phyloP scores from a whole-genome alignment of 2,888 invertebrate genomes.

The Epinotia demarniana region DNA sequence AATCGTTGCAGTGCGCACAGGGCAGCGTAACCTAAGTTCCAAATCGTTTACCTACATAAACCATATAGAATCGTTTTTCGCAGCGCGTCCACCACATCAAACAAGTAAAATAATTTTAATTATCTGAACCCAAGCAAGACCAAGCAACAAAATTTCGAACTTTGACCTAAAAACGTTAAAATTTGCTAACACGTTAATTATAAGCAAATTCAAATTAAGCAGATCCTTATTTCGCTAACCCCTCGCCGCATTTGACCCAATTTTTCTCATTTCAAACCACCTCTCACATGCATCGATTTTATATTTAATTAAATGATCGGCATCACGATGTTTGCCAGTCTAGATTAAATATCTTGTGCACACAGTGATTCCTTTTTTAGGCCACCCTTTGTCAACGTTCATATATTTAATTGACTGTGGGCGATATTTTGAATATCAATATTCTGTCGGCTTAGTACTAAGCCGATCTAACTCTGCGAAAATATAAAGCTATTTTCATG shows the following conservation, averaged over 20 bases:
- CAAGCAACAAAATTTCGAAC: neutral
- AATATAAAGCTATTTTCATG: neutral
- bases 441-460: neutral
- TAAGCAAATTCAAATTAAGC: slow-evolving; percentile 29
- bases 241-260: slow-evolving; percentile 26
- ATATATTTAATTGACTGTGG: neutral
- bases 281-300: slow-evolving; percentile 36
- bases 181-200: slow-evolving; percentile 20
- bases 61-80: too few species aligned
- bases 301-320: slow-evolving; percentile 28
- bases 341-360: neutral
- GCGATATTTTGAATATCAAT: neutral
- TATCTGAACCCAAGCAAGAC: neutral
- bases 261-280: slow-evolving; percentile 26
- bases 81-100: too few species aligned
- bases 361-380: neutral
- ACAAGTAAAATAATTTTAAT: neutral
- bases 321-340: neutral
- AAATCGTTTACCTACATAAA: too few species aligned
- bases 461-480: neutral
- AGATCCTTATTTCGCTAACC: slow-evolving; percentile 27
- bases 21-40: too few species aligned
- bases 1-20: too few species aligned
- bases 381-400: neutral
- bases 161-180: slow-evolving; percentile 9